phyloP scores from a whole-genome alignment of 2,888 invertebrate species.

The Leptodirus hochenwartii region DNA sequence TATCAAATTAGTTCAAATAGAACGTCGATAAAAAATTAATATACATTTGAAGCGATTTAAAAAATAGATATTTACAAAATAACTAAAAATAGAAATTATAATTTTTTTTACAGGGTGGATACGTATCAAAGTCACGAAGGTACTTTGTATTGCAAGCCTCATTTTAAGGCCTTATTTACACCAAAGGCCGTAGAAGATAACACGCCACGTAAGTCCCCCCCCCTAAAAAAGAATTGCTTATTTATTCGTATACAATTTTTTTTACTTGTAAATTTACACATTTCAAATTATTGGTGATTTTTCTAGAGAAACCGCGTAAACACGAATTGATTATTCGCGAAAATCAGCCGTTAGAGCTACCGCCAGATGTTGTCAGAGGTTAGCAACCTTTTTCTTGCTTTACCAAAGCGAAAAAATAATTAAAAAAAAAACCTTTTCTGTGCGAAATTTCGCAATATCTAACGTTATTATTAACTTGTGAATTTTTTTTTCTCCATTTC shows the following conservation, averaged over 20 bases:
- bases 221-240: conserved; percentile 2
- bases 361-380: conserved; percentile 88
- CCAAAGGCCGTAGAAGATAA: conserved; percentile 73
- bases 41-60: no score
- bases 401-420: no score
- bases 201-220: conserved; percentile 35
- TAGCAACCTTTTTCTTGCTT: conserved; percentile 17
- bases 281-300: conserved; percentile 1
- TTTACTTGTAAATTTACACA: conserved; percentile 6
- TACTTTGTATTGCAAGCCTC: conserved; percentile 77
- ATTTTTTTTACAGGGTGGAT: conserved; percentile 51
- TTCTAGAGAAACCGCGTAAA: conserved; percentile 47
- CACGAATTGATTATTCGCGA: conserved; percentile 83
- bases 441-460: no score
- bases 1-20: no score
- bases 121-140: conserved; percentile 86
- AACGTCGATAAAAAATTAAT: no score
- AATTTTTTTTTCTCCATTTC: no score
- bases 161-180: conserved; percentile 82
- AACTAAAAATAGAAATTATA: no score
- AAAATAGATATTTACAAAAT: no score
- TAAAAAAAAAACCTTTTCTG: no score
- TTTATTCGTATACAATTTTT: conserved; percentile 6
- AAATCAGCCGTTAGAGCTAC: conserved; percentile 76
- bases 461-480: neutral